Base-by-base conservation (phyloP, 2,888 invertebrate species). In the Eupithecia centaureata region DNA sequence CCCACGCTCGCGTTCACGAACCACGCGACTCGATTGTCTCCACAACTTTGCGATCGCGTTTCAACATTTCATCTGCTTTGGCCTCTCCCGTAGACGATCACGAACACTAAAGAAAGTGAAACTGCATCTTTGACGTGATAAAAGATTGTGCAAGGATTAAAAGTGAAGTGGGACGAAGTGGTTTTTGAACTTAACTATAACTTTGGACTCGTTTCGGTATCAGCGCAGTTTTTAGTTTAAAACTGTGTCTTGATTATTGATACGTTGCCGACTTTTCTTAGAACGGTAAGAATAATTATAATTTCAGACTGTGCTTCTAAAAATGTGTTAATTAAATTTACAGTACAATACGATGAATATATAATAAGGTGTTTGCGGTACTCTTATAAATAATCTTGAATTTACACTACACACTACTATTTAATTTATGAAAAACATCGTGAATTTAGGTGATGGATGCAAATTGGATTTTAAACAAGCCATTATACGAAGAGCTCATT, bases 161-260 rank as follows among this genome's bases (percentile, higher is more conserved):
- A 79, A 82, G 87, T 89, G 83, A 77, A 82, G 87, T 88, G 85
- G 81, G 81, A 83, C 85, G 77, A 80, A 75, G 65, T 68, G 65
- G 18, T 56, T 76, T 81, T 84, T 82, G 81, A 80, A 77, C 82
- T 81, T 87, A 81, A 76, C 68, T 73, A 77, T 78, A 84, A 85
- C 82, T 82, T 79, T 77, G 81, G 84, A 89, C 89, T 86, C 74
- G 84, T 88, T 87, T 89, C 88, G 86, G 89, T 92, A 93, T 92
- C 92, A 85, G 86, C 89, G 73, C 89, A 86, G 91, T 92, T 93
- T 92, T 90, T 77, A 76, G 70, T 77, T 76, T 74, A 82, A 91
- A 92, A 93, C 89, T 90, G 91, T 85, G 89, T 82, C 82, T 89
- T 76, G 92, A 91, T 77, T 92, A 90, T 93, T 92, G 90, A 85